Evolutionary conservation across 2,113 vertebrate genomes (phyloP).

Genomic region (Astatoreochromis straeleni): DNA sequence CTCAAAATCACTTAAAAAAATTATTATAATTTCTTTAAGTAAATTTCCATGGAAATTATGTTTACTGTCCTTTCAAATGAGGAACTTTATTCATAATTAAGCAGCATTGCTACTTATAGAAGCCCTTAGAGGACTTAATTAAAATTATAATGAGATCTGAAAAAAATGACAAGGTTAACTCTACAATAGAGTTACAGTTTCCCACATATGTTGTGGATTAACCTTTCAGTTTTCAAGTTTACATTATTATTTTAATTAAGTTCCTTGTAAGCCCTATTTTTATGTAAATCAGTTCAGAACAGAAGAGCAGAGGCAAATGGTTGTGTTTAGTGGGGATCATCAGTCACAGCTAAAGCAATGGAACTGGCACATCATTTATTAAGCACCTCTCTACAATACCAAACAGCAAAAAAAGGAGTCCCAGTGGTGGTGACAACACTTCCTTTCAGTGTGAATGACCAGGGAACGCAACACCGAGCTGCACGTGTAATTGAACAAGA

Average conservation of each 20-base stretch:
- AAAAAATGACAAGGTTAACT: neutral
- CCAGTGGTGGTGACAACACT: constrained; percentile 23
- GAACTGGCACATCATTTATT: neutral
- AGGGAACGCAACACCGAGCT: constrained; percentile 28
- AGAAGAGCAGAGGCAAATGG: neutral
- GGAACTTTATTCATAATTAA: neutral
- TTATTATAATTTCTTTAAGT: neutral
- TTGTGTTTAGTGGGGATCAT: neutral
- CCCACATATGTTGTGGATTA: neutral
- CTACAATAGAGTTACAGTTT: neutral
- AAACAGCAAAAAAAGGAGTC: neutral
- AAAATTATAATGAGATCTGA: neutral
- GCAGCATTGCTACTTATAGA: neutral
- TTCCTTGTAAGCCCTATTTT: neutral
- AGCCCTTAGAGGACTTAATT: neutral
- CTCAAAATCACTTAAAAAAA: neutral
- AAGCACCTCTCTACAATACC: neutral
- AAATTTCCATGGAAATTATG: neutral
- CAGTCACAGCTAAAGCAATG: constrained; percentile 27
- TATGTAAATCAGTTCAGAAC: neutral
- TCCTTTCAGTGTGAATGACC: constrained; percentile 30
- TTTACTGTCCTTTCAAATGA: neutral
- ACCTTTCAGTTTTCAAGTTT: neutral
- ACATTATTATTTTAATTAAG: neutral
- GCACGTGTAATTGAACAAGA: constrained; percentile 63